Evolutionary conservation across 2,113 vertebrate species (phyloP).

Genomic region (Ophthalmolycus amberensis): DNA sequence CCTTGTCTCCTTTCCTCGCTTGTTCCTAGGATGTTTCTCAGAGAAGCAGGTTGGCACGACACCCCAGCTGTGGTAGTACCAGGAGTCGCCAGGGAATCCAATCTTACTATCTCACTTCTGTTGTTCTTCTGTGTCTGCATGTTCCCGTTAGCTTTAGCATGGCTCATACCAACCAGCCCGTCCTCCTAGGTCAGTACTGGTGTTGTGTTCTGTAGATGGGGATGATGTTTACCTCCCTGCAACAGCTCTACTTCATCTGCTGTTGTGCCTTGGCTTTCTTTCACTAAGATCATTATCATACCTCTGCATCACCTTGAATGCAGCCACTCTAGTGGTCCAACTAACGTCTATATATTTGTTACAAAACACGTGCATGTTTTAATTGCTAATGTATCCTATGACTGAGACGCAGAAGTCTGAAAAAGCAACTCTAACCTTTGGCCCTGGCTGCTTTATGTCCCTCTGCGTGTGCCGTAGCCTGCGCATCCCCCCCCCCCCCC

Average conservation of each 20-base stretch:
- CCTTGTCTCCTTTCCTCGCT: conserved; percentile 8
- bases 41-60: conserved; percentile 26
- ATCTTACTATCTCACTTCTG: not conserved
- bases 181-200: not conserved
- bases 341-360: not conserved
- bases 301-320: not conserved
- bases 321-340: not conserved
- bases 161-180: not conserved
- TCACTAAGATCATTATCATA: not conserved
- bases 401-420: not conserved
- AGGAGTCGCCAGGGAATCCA: conserved; percentile 55
- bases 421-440: conserved; percentile 12
- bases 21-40: conserved; percentile 53
- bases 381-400: not conserved
- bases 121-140: not conserved
- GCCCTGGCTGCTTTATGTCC: conserved; percentile 44
- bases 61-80: conserved; percentile 32
- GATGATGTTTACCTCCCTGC: not conserved
- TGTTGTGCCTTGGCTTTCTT: not conserved
- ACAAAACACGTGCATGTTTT: not conserved
- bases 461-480: conserved; percentile 52
- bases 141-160: not conserved
- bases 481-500: conserved; percentile 28
- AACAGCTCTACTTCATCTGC: not conserved
- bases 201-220: conserved; percentile 15